Evolutionary conservation across 2,888 invertebrate species (phyloP).

Genomic region (Agonopterix subpropinquella): DNA sequence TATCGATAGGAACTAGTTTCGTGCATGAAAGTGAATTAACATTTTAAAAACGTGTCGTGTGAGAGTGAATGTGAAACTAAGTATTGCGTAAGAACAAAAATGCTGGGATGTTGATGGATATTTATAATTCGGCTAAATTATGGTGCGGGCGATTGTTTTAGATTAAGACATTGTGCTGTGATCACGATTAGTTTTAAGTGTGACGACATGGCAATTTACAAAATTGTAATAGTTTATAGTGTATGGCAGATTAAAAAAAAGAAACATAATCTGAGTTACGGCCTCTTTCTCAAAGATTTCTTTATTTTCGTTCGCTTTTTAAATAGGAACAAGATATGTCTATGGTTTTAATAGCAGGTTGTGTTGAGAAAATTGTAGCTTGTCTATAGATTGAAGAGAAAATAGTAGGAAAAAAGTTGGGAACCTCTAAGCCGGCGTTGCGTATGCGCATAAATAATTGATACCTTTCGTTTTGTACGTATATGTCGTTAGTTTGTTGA

Average conservation of each 20-base stretch:
- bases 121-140: slow-evolving; percentile 14
- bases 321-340: slow-evolving; percentile 26
- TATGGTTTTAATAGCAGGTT: slow-evolving; percentile 21
- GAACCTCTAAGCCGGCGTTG: slow-evolving; percentile 14
- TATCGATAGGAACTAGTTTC: slow-evolving; percentile 45
- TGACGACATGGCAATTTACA: background rate
- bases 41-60: slow-evolving; percentile 47
- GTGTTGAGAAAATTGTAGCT: slow-evolving; percentile 25
- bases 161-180: slow-evolving; percentile 7
- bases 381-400: slow-evolving; percentile 28
- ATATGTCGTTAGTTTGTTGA: slow-evolving; percentile 33
- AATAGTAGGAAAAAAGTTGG: slow-evolving; percentile 43
- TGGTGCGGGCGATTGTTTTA: slow-evolving; percentile 3
- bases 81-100: slow-evolving; percentile 52
- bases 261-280: slow-evolving; percentile 18
- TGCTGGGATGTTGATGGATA: slow-evolving; percentile 36
- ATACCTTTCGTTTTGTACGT: slow-evolving; percentile 37
- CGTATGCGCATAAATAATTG: slow-evolving; percentile 27
- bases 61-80: slow-evolving; percentile 66
- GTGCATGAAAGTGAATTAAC: slow-evolving; percentile 64
- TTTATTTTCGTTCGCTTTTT: slow-evolving; percentile 15
- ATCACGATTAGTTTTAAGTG: slow-evolving; percentile 4
- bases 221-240: slow-evolving; percentile 2
- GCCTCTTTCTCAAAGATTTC: slow-evolving; percentile 25
- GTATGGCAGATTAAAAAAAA: background rate